A percentile compares a stretch with the other conserved stretches of the same genome.
These are phyloP conservation scores for Typhlichthys eigenmanni DNA, from an alignment of 2,797 vertebrate genomes.

Conservation along the genomic window DNA sequence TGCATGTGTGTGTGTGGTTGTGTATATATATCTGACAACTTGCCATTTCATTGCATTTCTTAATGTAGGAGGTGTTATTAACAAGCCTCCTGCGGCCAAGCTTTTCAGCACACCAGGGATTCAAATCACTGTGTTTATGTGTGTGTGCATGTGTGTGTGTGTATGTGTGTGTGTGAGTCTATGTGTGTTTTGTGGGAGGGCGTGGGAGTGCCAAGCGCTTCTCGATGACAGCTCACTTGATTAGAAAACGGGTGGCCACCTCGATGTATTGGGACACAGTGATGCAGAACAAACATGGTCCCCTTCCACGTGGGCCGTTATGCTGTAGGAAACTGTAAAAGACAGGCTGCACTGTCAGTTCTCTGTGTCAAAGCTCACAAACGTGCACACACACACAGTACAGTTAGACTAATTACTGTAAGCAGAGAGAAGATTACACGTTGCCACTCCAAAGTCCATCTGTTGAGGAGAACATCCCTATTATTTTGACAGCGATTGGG, in stretches of 20 bases:
- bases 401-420: constrained; percentile 3
- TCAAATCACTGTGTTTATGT: constrained; percentile 37
- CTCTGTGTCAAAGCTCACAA: no score
- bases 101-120: constrained; percentile 56
- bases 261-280: constrained; percentile 26
- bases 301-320: constrained; percentile 22
- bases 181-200: constrained; percentile 52
- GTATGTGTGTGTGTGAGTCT: constrained; percentile 26
- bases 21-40: constrained; percentile 14
- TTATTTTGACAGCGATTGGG: no score
- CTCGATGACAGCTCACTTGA: constrained; percentile 43
- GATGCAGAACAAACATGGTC: not conserved
- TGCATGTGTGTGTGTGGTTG: constrained; percentile 8
- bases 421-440: constrained; percentile 31
- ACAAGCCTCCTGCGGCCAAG: constrained; percentile 68
- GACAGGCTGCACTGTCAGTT: no score
- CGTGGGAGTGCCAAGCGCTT: constrained; percentile 62
- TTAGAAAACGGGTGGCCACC: constrained; percentile 36
- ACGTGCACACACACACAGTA: no score
- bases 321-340: not conserved
- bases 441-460: constrained; percentile 46
- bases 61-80: constrained; percentile 73
- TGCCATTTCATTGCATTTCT: constrained; percentile 66
- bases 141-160: constrained; percentile 19
- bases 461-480: constrained; percentile 8